Percentiles rank a stretch among this genome's conserved stretches.
Conservation (phyloP, 2,113 vertebrate species). For the Otolemur garnettii region DNA sequence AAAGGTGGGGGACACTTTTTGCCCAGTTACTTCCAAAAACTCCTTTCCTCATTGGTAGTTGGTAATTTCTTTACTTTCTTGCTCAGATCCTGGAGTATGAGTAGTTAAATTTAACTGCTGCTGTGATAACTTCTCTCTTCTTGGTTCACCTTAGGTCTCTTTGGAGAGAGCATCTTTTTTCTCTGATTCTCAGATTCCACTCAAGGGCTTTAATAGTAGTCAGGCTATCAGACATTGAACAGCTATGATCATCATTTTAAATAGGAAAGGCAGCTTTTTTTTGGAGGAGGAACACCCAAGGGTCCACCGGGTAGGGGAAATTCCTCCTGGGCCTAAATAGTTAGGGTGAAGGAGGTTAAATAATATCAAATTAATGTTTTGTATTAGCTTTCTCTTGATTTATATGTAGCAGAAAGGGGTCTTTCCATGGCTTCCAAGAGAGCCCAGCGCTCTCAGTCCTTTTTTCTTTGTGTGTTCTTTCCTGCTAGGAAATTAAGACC, state of each 20-base stretch:
- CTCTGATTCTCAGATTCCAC: neutral
- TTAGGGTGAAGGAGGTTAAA: neutral
- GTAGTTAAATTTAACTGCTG: neutral
- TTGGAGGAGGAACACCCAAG: neutral
- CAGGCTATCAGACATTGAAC: neutral
- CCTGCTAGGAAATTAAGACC: slow-evolving; percentile 45
- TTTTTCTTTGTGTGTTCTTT: neutral
- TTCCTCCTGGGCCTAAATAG: neutral
- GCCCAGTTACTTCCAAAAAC: slow-evolving; percentile 14
- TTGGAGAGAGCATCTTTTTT: slow-evolving; percentile 23
- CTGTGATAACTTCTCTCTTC: neutral
- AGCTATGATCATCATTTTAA: neutral
- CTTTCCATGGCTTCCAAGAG: neutral
- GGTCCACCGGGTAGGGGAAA: neutral
- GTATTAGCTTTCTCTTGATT: neutral
- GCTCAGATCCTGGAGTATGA: neutral
- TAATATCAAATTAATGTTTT: neutral
- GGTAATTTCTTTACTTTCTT: slow-evolving; percentile 12
- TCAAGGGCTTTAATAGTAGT: neutral
- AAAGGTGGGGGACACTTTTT: neutral
- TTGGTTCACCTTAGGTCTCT: neutral
- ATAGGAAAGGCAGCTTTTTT: neutral
- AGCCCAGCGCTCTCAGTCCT: neutral
- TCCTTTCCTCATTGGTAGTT: slow-evolving; percentile 2
- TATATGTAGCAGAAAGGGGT: neutral